Percentiles rank a stretch among this genome's conserved stretches.
phyloP scores from a whole-genome alignment of 92 coral and sea anemone genomes.

The Siderastrea radians region DNA sequence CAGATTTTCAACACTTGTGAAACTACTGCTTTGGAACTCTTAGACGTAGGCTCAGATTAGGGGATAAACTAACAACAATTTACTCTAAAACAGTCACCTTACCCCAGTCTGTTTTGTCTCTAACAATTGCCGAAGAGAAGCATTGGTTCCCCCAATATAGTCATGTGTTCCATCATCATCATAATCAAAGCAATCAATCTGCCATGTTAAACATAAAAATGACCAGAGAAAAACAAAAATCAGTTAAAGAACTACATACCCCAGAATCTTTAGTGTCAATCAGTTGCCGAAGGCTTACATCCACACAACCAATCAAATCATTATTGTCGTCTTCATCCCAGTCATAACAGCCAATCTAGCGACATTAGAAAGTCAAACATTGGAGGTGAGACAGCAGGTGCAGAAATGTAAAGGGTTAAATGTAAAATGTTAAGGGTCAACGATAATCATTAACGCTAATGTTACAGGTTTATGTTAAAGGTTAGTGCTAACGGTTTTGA shows the following conservation, averaged over 20 bases:
- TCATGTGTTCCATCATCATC: slow-evolving; percentile 92
- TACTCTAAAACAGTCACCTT: slow-evolving; percentile 49
- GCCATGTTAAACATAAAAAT: slow-evolving; percentile 39
- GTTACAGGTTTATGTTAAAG: no score
- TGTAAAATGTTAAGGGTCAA: no score
- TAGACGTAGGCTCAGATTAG: no score
- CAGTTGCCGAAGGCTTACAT: slow-evolving; percentile 79
- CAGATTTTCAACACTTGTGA: no score
- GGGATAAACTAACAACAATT: background rate
- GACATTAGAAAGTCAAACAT: background rate
- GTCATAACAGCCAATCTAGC: slow-evolving; percentile 90
- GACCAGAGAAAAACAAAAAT: background rate
- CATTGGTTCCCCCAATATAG: slow-evolving; percentile 73
- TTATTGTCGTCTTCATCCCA: slow-evolving; percentile 91
- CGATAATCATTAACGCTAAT: no score
- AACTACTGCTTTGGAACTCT: no score
- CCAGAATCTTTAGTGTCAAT: slow-evolving; percentile 81
- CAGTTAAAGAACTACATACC: slow-evolving; percentile 79
- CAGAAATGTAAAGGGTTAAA: no score
- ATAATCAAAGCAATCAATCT: slow-evolving; percentile 92
- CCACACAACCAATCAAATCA: slow-evolving; percentile 93
- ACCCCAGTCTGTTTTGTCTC: slow-evolving; percentile 77
- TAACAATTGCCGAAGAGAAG: slow-evolving; percentile 72
- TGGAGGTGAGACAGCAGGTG: no score
- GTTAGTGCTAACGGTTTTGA: no score